A percentile compares a stretch with the other conserved stretches of the same genome.
phyloP scores from a whole-genome alignment of 1,140 invertebrate genomes.

The Drosophila auraria region DNA sequence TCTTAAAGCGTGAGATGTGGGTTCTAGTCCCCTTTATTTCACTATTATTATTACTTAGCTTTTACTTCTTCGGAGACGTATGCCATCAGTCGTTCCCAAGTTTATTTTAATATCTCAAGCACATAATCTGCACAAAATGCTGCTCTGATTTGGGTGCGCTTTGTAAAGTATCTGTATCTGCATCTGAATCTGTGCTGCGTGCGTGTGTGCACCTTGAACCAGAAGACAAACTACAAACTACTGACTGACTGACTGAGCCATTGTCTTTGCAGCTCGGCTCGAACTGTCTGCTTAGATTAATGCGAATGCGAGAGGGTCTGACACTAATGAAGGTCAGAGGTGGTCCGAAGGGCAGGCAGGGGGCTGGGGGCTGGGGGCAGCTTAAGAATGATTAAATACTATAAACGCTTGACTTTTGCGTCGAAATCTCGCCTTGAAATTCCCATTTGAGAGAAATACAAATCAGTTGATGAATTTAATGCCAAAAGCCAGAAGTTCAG shows the following conservation, averaged over 20 bases:
- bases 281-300: slow-evolving; percentile 51
- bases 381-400: slow-evolving; percentile 62
- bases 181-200: slow-evolving; percentile 9
- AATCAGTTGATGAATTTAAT: slow-evolving; percentile 36
- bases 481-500: slow-evolving; percentile 10
- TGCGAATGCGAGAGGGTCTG: slow-evolving; percentile 43
- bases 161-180: slow-evolving; percentile 19
- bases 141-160: slow-evolving; percentile 26
- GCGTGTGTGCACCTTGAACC: slow-evolving; percentile 29
- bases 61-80: too few species aligned
- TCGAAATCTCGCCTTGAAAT: slow-evolving; percentile 31
- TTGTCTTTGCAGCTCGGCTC: slow-evolving; percentile 46
- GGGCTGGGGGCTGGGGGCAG: slow-evolving; percentile 12
- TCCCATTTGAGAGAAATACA: background rate
- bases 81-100: background rate
- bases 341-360: slow-evolving; percentile 18
- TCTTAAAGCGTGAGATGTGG: too few species aligned
- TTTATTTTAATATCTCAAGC: background rate
- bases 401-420: slow-evolving; percentile 55
- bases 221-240: slow-evolving; percentile 40
- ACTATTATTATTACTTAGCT: too few species aligned
- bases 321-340: slow-evolving; percentile 65
- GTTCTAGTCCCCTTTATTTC: too few species aligned
- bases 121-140: slow-evolving; percentile 9
- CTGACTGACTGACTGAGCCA: slow-evolving; percentile 24